Conservation (phyloP, 1,140 invertebrate species). For the Drosophila insularis region DNA sequence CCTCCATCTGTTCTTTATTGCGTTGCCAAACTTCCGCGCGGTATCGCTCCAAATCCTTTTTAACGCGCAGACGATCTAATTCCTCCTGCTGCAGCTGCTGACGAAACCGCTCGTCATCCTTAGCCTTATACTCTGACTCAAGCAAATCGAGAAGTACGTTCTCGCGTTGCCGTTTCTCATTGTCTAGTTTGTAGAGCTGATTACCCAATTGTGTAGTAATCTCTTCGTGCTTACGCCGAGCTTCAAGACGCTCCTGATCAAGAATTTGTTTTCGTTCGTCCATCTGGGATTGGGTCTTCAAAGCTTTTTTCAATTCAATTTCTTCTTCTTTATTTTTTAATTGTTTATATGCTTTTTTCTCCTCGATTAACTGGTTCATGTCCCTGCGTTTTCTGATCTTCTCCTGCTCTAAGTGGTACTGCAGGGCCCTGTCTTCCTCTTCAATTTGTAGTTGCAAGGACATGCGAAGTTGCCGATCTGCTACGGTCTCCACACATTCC, state of each 20-base stretch:
- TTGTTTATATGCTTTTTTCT: constrained; percentile 27
- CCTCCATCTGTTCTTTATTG: constrained; percentile 31
- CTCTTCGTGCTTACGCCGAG: constrained; percentile 41
- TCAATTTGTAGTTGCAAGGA: constrained; percentile 48
- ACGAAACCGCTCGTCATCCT: constrained; percentile 57
- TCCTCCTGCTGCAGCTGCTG: constrained; percentile 58
- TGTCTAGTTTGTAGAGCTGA: constrained; percentile 51
- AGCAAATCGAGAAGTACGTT: constrained; percentile 55
- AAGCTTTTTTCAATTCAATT: constrained; percentile 17
- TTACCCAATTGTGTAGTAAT: constrained; percentile 53
- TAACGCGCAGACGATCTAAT: constrained; percentile 38
- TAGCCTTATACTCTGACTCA: constrained; percentile 65
- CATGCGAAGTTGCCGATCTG: constrained; percentile 45
- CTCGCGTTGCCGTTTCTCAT: constrained; percentile 49
- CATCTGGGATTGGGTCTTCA: constrained; percentile 29
- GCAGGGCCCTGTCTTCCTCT: constrained; percentile 42
- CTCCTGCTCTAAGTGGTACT: constrained; percentile 18
- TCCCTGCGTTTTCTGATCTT: constrained; percentile 41
- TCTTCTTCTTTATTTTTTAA: constrained; percentile 12
- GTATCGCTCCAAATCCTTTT: constrained; percentile 49
- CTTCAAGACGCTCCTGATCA: constrained; percentile 17
- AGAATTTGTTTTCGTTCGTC: constrained; percentile 17
- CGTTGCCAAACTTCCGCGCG: constrained; percentile 38
- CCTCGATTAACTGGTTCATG: constrained; percentile 45
- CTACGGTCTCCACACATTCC: constrained; percentile 29